Conservation (phyloP, 2,888 invertebrate genomes). For the Pantelozetes paolii region DNA sequence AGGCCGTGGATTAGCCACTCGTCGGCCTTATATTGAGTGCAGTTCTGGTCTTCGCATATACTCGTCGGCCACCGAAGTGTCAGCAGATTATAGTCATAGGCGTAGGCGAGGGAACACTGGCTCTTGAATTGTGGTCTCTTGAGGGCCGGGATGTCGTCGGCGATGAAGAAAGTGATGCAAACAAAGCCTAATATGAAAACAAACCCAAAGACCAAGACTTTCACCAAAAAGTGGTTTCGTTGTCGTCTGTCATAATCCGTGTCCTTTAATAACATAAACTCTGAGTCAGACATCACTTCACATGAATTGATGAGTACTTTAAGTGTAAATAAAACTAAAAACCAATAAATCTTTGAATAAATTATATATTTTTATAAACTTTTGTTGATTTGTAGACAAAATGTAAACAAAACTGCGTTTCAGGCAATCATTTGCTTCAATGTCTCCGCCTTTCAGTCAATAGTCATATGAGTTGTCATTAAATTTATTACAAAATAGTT, state of each 20-base stretch:
- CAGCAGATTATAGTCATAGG: conserved; percentile 37
- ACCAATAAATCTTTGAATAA: neutral
- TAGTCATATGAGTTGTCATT: neutral
- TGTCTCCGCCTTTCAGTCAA: neutral
- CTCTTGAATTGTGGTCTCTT: neutral
- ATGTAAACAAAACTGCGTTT: conserved; percentile 19
- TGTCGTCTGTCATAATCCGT: neutral
- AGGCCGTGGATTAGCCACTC: conserved; percentile 41
- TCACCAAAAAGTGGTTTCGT: neutral
- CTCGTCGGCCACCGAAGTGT: conserved; percentile 40
- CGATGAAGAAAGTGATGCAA: neutral
- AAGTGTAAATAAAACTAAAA: neutral
- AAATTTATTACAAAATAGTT: too few relatives aligned
- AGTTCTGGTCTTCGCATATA: conserved; percentile 10
- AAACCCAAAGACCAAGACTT: neutral
- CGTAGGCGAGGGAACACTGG: neutral
- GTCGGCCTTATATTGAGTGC: neutral
- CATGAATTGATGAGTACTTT: neutral
- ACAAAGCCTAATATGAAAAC: neutral
- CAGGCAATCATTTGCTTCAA: neutral
- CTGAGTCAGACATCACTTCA: conserved; percentile 9
- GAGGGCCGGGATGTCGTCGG: neutral
- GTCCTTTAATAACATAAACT: conserved; percentile 30
- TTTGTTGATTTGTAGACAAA: neutral
- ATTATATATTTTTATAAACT: neutral